These are phyloP conservation scores for Suncus etruscus DNA, from an alignment of 2,113 vertebrate genomes.

Conservation along the genomic window DNA sequence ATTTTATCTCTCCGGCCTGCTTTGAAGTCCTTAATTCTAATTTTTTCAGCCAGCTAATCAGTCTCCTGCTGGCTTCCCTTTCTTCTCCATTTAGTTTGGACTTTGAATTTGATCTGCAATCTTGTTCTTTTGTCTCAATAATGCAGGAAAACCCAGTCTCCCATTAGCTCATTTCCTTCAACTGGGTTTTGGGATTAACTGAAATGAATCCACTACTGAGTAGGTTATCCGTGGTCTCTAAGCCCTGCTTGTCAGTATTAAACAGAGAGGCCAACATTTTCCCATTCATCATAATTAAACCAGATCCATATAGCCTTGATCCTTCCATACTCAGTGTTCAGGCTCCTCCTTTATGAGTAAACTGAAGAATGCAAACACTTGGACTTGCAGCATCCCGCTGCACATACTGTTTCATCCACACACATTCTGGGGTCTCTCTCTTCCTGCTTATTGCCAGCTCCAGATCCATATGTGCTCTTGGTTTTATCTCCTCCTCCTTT, in stretches of 20 bases:
- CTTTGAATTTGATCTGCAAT: not conserved
- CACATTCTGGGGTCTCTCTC: not conserved
- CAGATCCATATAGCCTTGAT: not conserved
- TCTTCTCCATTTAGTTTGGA: not conserved
- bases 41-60: not conserved
- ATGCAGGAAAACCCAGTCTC: slow-evolving; percentile 11
- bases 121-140: not conserved
- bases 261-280: not conserved
- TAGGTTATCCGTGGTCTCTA: not conserved
- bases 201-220: not conserved
- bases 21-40: not conserved
- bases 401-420: not conserved
- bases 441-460: not conserved
- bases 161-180: not conserved
- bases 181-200: not conserved
- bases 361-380: slow-evolving; percentile 32
- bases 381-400: not conserved
- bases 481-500: not conserved
- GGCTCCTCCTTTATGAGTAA: slow-evolving; percentile 20
- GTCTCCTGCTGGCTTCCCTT: slow-evolving; percentile 44
- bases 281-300: not conserved
- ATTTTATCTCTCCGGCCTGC: too few species aligned
- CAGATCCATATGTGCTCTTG: not conserved
- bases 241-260: not conserved
- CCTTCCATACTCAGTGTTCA: not conserved